Evolutionary conservation across 2,113 vertebrate species (phyloP).

Genomic region (Lathamus discolor): DNA sequence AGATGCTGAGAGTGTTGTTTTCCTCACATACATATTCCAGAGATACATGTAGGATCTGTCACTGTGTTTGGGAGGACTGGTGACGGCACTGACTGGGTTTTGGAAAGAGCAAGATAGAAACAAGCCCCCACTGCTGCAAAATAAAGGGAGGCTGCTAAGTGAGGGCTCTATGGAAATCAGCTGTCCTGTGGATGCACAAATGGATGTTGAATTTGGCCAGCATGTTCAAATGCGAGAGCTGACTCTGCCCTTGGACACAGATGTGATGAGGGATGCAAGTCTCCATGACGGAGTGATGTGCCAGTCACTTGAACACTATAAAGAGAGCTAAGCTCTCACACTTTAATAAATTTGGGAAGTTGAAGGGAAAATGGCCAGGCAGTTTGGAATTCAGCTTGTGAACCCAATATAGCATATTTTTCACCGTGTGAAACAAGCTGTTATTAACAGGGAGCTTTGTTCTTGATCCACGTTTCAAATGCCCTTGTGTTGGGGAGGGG

Average conservation of each 20-base stretch:
- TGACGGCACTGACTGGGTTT: neutral
- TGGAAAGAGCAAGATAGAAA: neutral
- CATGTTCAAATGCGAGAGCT: rapidly evolving
- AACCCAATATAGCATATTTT: neutral
- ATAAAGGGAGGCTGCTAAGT: neutral
- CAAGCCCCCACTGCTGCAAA: neutral
- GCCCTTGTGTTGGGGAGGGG: neutral
- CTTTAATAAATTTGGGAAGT: slow-evolving; percentile 22
- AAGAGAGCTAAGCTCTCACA: neutral
- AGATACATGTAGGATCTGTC: neutral
- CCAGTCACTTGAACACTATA: neutral
- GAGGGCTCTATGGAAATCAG: neutral
- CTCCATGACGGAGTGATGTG: neutral
- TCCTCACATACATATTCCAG: neutral
- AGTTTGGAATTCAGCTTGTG: slow-evolving; percentile 27
- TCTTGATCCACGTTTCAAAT: slow-evolving; percentile 35
- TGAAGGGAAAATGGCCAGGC: slow-evolving; percentile 32
- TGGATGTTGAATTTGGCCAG: neutral
- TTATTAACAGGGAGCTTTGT: slow-evolving; percentile 34
- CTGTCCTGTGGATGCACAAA: neutral
- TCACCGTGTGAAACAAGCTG: neutral
- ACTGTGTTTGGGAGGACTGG: neutral
- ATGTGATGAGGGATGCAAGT: neutral
- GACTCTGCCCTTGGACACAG: neutral
- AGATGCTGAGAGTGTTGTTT: neutral